Evolutionary conservation across 1,140 invertebrate species (phyloP), one percentile per base, ranked within the genome.

Genomic region (Bemisia tabaci): DNA sequence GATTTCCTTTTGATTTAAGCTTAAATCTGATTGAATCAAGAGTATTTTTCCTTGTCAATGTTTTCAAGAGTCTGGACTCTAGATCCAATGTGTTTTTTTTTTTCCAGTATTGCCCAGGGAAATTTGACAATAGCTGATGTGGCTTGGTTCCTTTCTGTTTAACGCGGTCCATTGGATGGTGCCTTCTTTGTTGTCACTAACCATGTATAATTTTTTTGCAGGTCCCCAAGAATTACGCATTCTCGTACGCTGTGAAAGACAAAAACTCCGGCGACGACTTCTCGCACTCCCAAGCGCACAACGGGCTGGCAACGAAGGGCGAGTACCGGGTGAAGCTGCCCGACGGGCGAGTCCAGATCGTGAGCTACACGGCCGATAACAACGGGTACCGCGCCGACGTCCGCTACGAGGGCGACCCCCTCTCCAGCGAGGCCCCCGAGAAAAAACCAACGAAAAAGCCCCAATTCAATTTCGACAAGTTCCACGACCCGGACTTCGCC

Each of bases 301-400:
- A 76, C 33, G 79, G 80, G 1, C 76, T 77, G 22, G 79, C 77
- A 0, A 86, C 87, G 1, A 82, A 82, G 59, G 88, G 88, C 26
- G 86, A 90, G 74, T 91, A 91, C 77, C 79, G 85, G 65, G 85
- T 89, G 1, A 83, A 85, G 71, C 75, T 90, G 68, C 87, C 88
- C 62, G 87, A 91, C 73, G 87, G 88, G 26, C 79, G 88, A 22
- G 80, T 82, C 11, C 83, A 85, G 72, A 82, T 84, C 12, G 81
- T 82, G 0, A 81, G 79, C 0, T 83, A 83, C 71, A 82, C 79
- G 11, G 81, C 81, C 2, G 81, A 83, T 62, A 79, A 82, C 70
- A 78, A 77, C 39, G 81, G 81, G 1, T 83, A 83, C 69, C 79
- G 80, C 67, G 81, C 81, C 1, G 78, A 83, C 58, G 81, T 83